Base-by-base conservation (phyloP, 2,888 invertebrate genomes). In the Brachyptera risi region DNA sequence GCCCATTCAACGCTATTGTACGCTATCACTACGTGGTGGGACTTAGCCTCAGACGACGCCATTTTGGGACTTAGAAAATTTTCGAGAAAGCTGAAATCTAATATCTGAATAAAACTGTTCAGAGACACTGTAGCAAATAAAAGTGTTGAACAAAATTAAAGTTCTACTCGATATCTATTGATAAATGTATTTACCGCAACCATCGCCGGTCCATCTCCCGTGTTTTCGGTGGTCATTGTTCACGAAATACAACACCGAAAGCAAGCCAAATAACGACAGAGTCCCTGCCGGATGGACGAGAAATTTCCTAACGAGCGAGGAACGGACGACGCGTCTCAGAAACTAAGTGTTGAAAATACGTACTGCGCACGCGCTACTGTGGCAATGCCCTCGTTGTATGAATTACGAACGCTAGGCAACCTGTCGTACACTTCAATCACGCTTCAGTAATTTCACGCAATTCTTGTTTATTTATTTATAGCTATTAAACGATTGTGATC, bases 41-140 rank as follows among this genome's bases (percentile, higher is more conserved):
- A 84, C 83, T 85, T 83, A 81, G 80, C 80, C 81, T 81, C 82
- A 84, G 88, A 85, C n/a, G n/a, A n/a, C 89, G 89, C 89, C 89
- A 89, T 90, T 86, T 88, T 88, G 86, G 87, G 87, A 88, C 88
- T 88, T 88, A 82, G 82, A 83, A 82, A 82, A 82, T 76, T 83
- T 82, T 79, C 75, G 62, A 60, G 24, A 42, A n/a, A 49, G 1
- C 24, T n/a, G 21, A 37, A 11, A 35, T 37, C 54, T 35, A 37
- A 37, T 17, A 37, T 54, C 31, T 35, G 47, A 35, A 13, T 47
- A 57, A 47, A 11, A 47, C 19, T 15, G 31, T 17, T 17, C 19
- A 23, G 37, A 15, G 42, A 56, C 17, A 40, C 3, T 27, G n/a
- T 15, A 59, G 56, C 38, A 37, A 47, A 61, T 31, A 23, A 58